Base-by-base conservation (phyloP, 1,140 invertebrate species). In the Musca domestica region DNA sequence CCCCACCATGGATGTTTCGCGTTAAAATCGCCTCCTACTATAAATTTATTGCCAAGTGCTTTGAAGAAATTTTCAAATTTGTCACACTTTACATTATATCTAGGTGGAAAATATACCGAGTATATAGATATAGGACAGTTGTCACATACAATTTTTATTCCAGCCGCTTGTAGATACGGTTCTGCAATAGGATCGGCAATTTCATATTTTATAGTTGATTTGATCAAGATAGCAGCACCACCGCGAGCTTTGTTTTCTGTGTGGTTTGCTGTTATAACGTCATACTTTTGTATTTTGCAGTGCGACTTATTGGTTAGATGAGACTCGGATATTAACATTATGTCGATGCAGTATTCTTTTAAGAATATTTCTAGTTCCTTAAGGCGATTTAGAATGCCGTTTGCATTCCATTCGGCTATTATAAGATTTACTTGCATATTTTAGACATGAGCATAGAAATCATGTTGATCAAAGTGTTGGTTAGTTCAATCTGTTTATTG, bases 351-450 rank as follows among this genome's bases (percentile, higher is more conserved):
- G 17, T 64, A 9, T 3, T 22, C 19, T 47, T 64, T 27, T 3
- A 64, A 3, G 19, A 64, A 64, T 20, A 52, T 10, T 51, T 68
- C 47, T 17, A 41, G 15, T 63, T 64, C 34, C 6, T 51, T 30
- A 49, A 9, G 14, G 19, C 54, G 54, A 15, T 68, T 49, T 7
- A 14, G 22, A 30, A 64, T 46, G 9, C 66, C 41, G 10, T 67
- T 67, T 0, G 56, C 66, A 63, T 67, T 67, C 66, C 66, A 67
- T 48, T 48, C 15, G 15, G 54, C 66, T 49, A 67, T 67, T 49
- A 14, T 58, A 10, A 67, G 9, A 20, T 61, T 49, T 17, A 23
- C 14, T 61, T 63, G 52, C 34, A 47, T 48, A 58, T 51, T 63
- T 67, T 61, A 2, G 19, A 25, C 30, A 61, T 63, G 1, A 48